A percentile compares a stretch with the other conserved stretches of the same genome.
These are phyloP conservation scores for Xenops minutus DNA, from an alignment of 2,797 vertebrate genomes.

Conservation along the genomic window DNA sequence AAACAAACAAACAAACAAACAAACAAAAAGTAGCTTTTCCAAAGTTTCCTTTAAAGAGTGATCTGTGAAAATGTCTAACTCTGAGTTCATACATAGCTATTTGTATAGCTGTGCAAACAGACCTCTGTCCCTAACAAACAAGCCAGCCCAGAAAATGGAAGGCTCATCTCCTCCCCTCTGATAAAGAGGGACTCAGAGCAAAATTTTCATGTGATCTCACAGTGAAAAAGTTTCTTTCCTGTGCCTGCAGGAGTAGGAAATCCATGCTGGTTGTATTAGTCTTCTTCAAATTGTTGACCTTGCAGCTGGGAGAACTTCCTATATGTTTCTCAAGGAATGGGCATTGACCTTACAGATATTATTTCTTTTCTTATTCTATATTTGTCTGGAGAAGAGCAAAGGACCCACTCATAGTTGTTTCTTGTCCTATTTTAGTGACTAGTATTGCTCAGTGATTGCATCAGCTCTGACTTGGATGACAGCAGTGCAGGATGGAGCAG, in stretches of 20 bases:
- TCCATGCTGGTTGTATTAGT: background rate
- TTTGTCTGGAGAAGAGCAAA: background rate
- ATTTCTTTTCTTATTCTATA: background rate
- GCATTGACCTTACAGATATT: background rate
- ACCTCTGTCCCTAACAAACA: background rate
- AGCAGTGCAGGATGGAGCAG: background rate
- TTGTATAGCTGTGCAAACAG: slow-evolving; percentile 36
- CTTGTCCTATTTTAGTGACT: background rate
- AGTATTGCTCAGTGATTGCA: background rate
- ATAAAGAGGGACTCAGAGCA: background rate
- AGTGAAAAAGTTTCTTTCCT: background rate
- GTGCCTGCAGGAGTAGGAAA: background rate
- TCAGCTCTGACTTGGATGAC: accelerated
- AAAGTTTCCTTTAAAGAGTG: background rate
- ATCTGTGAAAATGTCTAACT: background rate
- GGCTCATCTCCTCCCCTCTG: background rate
- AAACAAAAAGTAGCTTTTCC: background rate
- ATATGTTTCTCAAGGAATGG: background rate
- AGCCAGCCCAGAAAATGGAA: background rate
- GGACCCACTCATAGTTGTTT: background rate
- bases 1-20: no score
- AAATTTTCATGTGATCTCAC: background rate
- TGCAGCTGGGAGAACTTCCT: background rate
- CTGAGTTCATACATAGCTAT: background rate
- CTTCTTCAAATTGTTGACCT: background rate